Evolutionary conservation across 2,797 vertebrate genomes (phyloP).

Genomic region (Rallus crepitans): DNA sequence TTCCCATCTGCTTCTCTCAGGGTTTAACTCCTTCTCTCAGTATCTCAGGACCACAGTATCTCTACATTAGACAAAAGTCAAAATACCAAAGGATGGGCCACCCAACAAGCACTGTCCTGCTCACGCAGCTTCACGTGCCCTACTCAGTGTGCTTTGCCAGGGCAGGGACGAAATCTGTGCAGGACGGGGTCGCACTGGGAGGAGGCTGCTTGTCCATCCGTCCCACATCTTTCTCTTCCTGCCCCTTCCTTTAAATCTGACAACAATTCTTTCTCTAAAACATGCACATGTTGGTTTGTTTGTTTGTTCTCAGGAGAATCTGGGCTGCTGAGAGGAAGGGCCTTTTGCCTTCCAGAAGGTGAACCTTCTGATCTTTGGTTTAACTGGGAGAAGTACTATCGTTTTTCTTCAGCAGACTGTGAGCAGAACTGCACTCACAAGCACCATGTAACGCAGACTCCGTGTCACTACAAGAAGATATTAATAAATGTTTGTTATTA

Average conservation of each 20-base stretch:
- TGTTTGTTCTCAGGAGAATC: conserved; percentile 65
- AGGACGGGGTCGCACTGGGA: not conserved
- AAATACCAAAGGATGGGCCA: not conserved
- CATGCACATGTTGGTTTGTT: not conserved
- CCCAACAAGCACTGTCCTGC: not conserved
- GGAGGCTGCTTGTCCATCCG: fast-evolving
- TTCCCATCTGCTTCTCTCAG: not conserved
- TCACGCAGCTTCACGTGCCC: not conserved
- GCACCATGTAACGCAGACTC: not conserved
- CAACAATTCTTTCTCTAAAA: not conserved
- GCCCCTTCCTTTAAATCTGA: not conserved
- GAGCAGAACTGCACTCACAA: not conserved
- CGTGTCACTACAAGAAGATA: not conserved
- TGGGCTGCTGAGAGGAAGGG: conserved; percentile 28
- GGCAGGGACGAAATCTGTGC: not conserved
- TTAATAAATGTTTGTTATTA: not conserved
- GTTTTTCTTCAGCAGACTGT: not conserved
- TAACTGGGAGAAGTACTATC: not conserved
- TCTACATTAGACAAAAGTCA: not conserved
- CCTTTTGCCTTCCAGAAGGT: not conserved
- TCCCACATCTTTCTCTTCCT: not conserved
- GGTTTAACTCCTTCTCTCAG: not conserved
- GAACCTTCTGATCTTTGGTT: not conserved
- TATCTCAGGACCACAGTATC: not conserved
- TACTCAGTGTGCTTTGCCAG: fast-evolving